These are phyloP conservation scores for Ips typographus DNA, from an alignment of 1,140 invertebrate species.

Conservation along the genomic window DNA sequence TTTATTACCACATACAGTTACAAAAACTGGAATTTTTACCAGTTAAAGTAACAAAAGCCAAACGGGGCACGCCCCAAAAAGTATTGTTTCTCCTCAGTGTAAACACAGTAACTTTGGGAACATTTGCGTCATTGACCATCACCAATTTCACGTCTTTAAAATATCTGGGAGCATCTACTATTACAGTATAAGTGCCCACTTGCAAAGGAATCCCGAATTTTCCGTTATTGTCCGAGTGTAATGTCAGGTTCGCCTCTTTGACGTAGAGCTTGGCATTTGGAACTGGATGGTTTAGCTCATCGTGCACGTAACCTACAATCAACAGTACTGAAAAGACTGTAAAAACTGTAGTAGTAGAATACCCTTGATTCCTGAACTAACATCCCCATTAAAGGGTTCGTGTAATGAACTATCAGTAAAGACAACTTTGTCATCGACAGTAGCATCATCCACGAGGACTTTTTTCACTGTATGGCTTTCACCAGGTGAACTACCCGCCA, in stretches of 20 bases:
- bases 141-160: constrained; percentile 57
- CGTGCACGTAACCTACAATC: constrained; percentile 59
- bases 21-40: constrained; percentile 55
- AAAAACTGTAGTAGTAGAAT: too few relatives aligned
- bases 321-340: neutral
- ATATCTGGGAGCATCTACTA: constrained; percentile 60
- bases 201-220: constrained; percentile 60
- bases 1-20: neutral
- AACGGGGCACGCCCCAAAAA: constrained; percentile 70
- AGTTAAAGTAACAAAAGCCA: constrained; percentile 70
- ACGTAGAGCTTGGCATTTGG: constrained; percentile 59
- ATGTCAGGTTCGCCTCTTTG: constrained; percentile 51
- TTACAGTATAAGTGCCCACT: constrained; percentile 59
- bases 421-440: constrained; percentile 4
- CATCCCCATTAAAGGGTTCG: constrained; percentile 31
- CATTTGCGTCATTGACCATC: constrained; percentile 51
- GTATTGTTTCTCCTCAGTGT: constrained; percentile 65
- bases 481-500: constrained; percentile 5
- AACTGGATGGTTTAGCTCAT: constrained; percentile 60
- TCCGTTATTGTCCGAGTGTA: constrained; percentile 57
- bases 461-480: neutral
- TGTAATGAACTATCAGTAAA: constrained; percentile 24
- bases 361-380: constrained; percentile 38
- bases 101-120: constrained; percentile 62
- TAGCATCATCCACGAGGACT: neutral